Evolutionary conservation across 2,113 vertebrate genomes (phyloP).

Genomic region (Pandion haliaetus): DNA sequence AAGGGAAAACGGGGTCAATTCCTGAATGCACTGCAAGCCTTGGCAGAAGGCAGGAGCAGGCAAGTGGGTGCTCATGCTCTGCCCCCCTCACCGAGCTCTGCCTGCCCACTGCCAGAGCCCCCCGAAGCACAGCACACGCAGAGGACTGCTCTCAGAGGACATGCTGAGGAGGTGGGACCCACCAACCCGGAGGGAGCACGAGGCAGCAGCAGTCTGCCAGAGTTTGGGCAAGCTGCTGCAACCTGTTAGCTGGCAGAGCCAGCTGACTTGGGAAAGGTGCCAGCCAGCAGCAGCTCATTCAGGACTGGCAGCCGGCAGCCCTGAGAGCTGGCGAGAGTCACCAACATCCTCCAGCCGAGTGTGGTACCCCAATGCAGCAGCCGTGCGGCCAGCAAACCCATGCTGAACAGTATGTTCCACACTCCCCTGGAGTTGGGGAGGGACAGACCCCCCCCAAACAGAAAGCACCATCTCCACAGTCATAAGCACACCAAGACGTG

Average conservation of each 20-base stretch:
- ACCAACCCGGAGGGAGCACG: rapidly evolving
- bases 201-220: background rate
- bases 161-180: rapidly evolving
- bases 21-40: rapidly evolving
- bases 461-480: background rate
- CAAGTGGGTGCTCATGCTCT: rapidly evolving
- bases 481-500: background rate
- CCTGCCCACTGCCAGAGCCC: background rate
- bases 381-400: background rate
- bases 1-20: background rate
- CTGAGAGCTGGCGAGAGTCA: background rate
- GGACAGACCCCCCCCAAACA: background rate
- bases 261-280: background rate
- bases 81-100: rapidly evolving
- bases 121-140: rapidly evolving
- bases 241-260: background rate
- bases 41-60: background rate
- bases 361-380: rapidly evolving
- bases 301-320: background rate
- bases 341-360: background rate
- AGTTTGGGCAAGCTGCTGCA: background rate
- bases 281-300: background rate
- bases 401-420: background rate
- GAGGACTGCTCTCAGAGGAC: background rate
- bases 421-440: background rate